Evolutionary conservation across 1,140 invertebrate species (phyloP).

Genomic region (Streblospio benedicti): DNA sequence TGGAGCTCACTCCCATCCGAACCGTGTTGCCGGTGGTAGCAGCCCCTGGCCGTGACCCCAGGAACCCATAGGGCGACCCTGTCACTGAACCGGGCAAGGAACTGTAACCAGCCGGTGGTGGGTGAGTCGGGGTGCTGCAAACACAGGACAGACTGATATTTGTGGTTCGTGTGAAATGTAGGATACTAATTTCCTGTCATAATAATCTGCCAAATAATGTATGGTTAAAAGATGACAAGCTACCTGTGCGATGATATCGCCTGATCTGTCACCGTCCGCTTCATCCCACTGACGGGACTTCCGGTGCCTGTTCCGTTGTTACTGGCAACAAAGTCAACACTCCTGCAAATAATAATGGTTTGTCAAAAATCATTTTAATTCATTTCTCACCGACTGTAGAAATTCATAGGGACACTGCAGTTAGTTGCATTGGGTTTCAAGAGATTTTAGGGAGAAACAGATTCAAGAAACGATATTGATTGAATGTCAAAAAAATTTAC

Average conservation of each 20-base stretch:
- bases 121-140: not conserved
- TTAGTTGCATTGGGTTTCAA: not conserved
- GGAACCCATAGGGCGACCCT: not conserved
- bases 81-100: not conserved
- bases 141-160: not conserved
- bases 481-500: not conserved
- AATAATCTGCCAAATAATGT: not conserved
- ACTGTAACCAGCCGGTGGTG: not conserved
- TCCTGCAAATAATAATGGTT: not conserved
- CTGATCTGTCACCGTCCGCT: conserved; percentile 37
- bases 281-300: conserved; percentile 21
- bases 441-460: not conserved
- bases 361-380: too few relatives aligned
- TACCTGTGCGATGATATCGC: conserved; percentile 21
- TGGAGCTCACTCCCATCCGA: conserved; percentile 34
- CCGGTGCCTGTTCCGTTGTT: not conserved
- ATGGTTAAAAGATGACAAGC: conserved; percentile 19
- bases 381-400: too few relatives aligned
- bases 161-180: not conserved
- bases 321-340: not conserved
- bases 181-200: not conserved
- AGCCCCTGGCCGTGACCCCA: not conserved
- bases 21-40: not conserved
- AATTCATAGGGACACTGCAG: too few relatives aligned
- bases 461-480: not conserved